Evolutionary conservation across 2,113 vertebrate genomes (phyloP), one percentile per base, ranked within the genome.

Genomic region (Furnarius figulus): DNA sequence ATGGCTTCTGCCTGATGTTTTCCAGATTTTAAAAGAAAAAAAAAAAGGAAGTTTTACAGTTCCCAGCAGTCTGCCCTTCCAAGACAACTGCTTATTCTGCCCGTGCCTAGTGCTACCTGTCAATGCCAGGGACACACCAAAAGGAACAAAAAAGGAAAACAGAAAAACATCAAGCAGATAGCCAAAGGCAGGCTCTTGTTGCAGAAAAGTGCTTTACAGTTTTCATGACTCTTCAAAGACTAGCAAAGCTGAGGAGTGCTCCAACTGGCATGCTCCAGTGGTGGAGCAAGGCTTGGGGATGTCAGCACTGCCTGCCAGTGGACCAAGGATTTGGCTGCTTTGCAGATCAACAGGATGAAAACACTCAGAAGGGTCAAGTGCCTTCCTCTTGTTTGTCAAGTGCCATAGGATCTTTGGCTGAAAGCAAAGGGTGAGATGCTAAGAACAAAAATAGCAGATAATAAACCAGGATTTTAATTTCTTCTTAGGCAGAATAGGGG

Each of bases 341-440:
- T 85, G 72, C 75, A 83, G 63, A 77, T 24, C 42, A 66, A 50
- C 72, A 65, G 87, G 92, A 96, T 84, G 68, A 49, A 90, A 88
- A 62, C 50, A 73, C 93, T 95, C 68, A 68, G 78, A 62, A 79
- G 82, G 85, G 94, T 94, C 89, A 95, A 96, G 90, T 84, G 35
- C 65, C 67, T 91, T 79, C 63, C 50, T 84, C 75, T 90, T n/a
- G 22, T 24, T 88, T 72, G 40, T 87, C 87, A 93, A 96, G 95
- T 77, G 44, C 37, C 72, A 50, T 6, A 31, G 56, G 49, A 76
- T 46, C 58, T 76, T 46, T 47, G 61, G 30, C 82, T 47, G 55
- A 83, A 79, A 81, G 79, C 27, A 77, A 55, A 91, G 59, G 30
- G 39, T 42, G 8, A 35, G 65, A 67, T 52, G 72, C 75, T 86